These are phyloP conservation scores for Drosophila lacertosa DNA, from an alignment of 1,140 invertebrate species.

Conservation along the genomic window DNA sequence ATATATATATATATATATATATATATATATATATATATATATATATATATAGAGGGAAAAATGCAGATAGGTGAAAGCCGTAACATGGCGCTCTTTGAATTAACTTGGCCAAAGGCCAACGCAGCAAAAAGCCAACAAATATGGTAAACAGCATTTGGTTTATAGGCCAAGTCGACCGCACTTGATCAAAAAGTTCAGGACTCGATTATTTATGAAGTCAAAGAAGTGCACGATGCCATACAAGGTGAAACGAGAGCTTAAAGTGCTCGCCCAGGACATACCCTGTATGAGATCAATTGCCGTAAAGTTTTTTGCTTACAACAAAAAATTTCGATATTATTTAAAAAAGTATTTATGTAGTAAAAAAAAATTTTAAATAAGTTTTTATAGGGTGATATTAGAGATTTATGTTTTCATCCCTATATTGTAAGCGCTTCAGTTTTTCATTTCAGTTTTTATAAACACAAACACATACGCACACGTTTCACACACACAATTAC, in stretches of 20 bases:
- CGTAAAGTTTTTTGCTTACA: too few species aligned
- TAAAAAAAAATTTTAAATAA: too few species aligned
- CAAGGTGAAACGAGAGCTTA: background rate
- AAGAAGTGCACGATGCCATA: background rate
- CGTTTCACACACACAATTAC: too few species aligned
- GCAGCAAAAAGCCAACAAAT: slow-evolving; percentile 9
- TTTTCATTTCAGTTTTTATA: too few species aligned
- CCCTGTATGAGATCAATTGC: background rate
- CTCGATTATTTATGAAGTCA: background rate
- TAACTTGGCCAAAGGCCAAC: slow-evolving; percentile 25
- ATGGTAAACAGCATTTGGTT: slow-evolving; percentile 15
- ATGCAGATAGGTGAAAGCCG: slow-evolving; percentile 6
- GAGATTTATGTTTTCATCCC: too few species aligned
- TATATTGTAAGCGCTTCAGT: too few species aligned
- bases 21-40: too few species aligned
- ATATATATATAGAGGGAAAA: slow-evolving; percentile 14
- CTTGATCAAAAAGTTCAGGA: background rate
- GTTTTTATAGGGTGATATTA: too few species aligned
- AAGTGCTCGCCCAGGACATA: background rate
- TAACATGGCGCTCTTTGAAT: background rate
- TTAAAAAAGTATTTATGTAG: too few species aligned
- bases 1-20: too few species aligned
- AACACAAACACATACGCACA: too few species aligned
- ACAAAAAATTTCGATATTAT: too few species aligned
- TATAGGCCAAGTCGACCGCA: slow-evolving; percentile 8